Percentiles rank a stretch among this genome's conserved stretches.
phyloP scores from a whole-genome alignment of 2,113 vertebrate species.

The Ciconia maguari region DNA sequence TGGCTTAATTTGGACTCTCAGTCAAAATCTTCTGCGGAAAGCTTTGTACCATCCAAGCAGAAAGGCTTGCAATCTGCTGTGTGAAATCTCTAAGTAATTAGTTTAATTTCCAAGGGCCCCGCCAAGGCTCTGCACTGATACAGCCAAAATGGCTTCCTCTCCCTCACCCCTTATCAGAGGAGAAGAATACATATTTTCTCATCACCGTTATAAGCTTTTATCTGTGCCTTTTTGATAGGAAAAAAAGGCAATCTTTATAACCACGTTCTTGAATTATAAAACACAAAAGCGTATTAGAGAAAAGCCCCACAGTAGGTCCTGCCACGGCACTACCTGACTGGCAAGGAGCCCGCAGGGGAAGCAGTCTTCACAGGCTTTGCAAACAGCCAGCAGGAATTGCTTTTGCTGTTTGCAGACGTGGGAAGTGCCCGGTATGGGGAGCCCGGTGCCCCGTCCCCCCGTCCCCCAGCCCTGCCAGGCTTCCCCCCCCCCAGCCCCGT shows the following conservation, averaged over 20 bases:
- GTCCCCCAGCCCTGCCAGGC: neutral
- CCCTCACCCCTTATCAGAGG: neutral
- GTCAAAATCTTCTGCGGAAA: neutral
- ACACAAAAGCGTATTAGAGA: neutral
- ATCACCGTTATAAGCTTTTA: neutral
- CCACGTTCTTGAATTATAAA: neutral
- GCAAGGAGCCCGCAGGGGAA: neutral
- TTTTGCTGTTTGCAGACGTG: neutral
- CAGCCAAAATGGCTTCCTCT: neutral
- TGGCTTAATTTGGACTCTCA: conserved; percentile 59
- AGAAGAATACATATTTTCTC: neutral
- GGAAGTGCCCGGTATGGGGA: neutral
- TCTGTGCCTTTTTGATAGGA: neutral
- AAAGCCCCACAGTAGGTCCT: neutral
- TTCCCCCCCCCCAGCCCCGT: no score
- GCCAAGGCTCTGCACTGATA: neutral
- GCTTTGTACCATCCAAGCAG: conserved; percentile 9
- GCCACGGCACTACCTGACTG: neutral
- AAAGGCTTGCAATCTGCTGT: conserved; percentile 2
- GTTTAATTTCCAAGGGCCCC: conserved; percentile 64
- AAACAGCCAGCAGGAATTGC: neutral
- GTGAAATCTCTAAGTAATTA: conserved; percentile 48
- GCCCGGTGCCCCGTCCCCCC: neutral
- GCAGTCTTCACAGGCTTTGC: neutral
- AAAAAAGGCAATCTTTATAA: neutral